Conservation (phyloP, 2,797 vertebrate species). For the Gymnocypris eckloni region DNA sequence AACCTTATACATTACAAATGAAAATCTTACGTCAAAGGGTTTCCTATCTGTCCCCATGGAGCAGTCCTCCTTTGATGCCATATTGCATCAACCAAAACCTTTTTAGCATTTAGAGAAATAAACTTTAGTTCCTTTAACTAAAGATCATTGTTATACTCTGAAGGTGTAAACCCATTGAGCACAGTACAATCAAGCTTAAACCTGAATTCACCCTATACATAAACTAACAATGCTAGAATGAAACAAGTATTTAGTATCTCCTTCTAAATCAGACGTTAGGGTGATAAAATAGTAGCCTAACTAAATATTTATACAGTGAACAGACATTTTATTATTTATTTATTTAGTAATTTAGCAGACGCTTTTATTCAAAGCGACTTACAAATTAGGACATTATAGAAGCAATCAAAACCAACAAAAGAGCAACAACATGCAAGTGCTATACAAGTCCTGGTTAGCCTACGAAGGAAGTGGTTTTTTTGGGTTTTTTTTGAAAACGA, state of each 20-base stretch:
- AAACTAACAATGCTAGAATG: neutral
- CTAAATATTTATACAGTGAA: neutral
- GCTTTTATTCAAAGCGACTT: too few relatives aligned
- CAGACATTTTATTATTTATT: too few relatives aligned
- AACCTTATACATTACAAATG: neutral
- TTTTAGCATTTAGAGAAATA: neutral
- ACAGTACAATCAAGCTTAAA: neutral
- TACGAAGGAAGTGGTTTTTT: too few relatives aligned
- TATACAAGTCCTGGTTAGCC: too few relatives aligned
- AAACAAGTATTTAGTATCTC: neutral
- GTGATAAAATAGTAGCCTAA: neutral
- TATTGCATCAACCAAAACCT: neutral
- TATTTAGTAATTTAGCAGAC: too few relatives aligned
- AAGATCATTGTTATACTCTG: neutral
- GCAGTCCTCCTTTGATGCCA: neutral
- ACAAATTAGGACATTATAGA: too few relatives aligned
- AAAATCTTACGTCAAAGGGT: neutral
- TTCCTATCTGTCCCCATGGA: neutral
- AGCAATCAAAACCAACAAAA: too few relatives aligned
- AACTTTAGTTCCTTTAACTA: neutral
- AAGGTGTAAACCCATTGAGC: neutral
- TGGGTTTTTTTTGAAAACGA: too few relatives aligned
- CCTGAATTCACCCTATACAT: neutral
- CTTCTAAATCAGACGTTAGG: neutral
- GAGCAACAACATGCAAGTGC: too few relatives aligned